Evolutionary conservation across 1,140 invertebrate genomes (phyloP), one percentile per base, ranked within the genome.

Genomic region (Scaptomyza montana): DNA sequence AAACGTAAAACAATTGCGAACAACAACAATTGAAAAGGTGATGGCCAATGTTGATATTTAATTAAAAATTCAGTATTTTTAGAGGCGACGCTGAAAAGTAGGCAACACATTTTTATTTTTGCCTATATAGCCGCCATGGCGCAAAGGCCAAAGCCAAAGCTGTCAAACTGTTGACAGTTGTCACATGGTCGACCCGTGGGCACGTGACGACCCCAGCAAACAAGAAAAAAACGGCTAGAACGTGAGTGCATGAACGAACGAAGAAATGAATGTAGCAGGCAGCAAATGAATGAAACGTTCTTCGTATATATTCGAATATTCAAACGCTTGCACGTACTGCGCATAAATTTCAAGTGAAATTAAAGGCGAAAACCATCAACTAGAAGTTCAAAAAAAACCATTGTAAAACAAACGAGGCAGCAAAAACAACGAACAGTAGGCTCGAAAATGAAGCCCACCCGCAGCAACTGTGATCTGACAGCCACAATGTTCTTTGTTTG

Each of bases 321-420:
- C 89, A 89, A 89, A 89, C 84, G 85, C 65, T 67, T 55, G 85
- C 84, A 89, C 84, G 84, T 89, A 89, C 74, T 57, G 50, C 66
- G 70, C 84, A 89, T 89, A 89, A 89, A 89, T 89, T 89, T 77
- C 69, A 82, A 82, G 79, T 87, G 76, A 87, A 87, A 89, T 84
- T 84, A 85, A 78, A 67, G 77, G 16, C 64, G 64, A 33, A 56
- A 47, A 16, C 46, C 36, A 12, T 12, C 50, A 39, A 47, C 13
- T 54, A 77, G 21, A 46, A 61, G 13, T 19, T 47, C 12, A 30
- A 21, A 25, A 59, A 41, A 50, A 46, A 25, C 43, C 25, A 73
- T 33, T 55, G 21, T 43, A 30, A 56, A 69, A 50, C 49, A 60
- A 68, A 30, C 33, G 41, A 73, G 28, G 12, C n/a, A 51, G n/a